phyloP scores from a whole-genome alignment of 1,140 invertebrate genomes.

The Penaeus japonicus region DNA sequence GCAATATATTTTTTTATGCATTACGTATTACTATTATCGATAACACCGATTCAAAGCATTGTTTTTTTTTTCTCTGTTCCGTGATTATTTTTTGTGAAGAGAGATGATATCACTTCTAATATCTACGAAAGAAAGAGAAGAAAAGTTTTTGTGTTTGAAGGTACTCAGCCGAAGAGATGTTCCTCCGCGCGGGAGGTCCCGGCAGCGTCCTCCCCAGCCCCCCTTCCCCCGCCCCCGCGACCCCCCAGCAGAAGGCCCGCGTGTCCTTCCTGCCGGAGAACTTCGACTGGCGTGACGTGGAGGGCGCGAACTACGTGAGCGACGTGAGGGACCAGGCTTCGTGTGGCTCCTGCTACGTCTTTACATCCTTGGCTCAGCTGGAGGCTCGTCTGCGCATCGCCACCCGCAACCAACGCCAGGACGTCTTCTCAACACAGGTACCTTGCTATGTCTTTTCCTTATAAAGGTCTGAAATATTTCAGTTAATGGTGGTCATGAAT shows the following conservation, averaged over 20 bases:
- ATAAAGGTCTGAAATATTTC: constrained; percentile 59
- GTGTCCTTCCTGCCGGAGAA: constrained; percentile 63
- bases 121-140: constrained; percentile 26
- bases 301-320: constrained; percentile 67
- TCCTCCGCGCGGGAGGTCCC: constrained; percentile 61
- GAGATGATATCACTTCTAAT: too few species aligned
- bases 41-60: too few species aligned
- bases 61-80: too few species aligned
- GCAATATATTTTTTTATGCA: too few species aligned
- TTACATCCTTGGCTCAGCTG: constrained; percentile 67
- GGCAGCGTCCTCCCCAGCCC: not conserved
- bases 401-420: too few species aligned
- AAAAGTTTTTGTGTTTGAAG: constrained; percentile 62
- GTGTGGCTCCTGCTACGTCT: constrained; percentile 70
- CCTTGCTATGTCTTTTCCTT: constrained; percentile 58
- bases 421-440: constrained; percentile 62
- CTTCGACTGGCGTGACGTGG: constrained; percentile 69
- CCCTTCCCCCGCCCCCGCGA: constrained; percentile 6
- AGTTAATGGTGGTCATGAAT: too few species aligned
- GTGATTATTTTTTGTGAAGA: too few species aligned
- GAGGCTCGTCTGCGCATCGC: constrained; percentile 65
- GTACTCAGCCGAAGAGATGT: constrained; percentile 64
- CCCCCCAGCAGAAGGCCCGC: constrained; percentile 27
- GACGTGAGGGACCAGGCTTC: constrained; percentile 65
- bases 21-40: too few species aligned